Base-by-base conservation (phyloP, 1,140 invertebrate species). In the Lordiphosa collinella region DNA sequence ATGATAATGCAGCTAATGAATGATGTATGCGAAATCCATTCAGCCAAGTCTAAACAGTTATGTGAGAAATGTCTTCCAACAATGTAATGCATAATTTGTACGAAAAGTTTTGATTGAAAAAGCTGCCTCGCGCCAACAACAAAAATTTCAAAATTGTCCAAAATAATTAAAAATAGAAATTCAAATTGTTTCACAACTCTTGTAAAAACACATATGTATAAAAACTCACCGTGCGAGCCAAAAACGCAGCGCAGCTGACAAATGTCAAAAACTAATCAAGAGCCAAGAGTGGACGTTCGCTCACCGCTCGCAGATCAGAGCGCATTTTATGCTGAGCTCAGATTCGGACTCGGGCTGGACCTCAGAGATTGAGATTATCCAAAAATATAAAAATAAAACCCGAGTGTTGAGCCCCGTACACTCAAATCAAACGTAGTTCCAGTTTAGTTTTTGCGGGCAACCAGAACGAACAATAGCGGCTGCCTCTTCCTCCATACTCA, bases 361-460 rank as follows among this genome's bases (percentile, higher is more conserved):
- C 38, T 18, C 34, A 47, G 67, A 51, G 38, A 60, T 41, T 12
- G 14, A 29, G 7, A 31, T 50, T 34, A 59, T 54, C 58, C 55
- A 53, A 70, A 64, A 29, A 29, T 8, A 29, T n/a, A 22, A 16
- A 22, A 22, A 22, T 22, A 29, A 29, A 8, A 29, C 6, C 25
- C 25, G 25, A 29, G 25, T 29, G 25, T 29, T 7, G 25, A 29
- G 25, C 25, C 25, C 25, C 25, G 25, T 29, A 29, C 25, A 66
- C 76, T 69, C 56, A 59, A 46, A 62, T 71, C 65, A 62, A 54
- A 51, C 60, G 48, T 78, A 82, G 75, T 70, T 70, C 76, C 63
- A 67, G 63, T 67, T 67, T 16, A 62, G 65, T 43, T 52, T 60
- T 58, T 49, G 73, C 56, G 51, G 56, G 49, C 74, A 72, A 65